A percentile compares a stretch with the other conserved stretches of the same genome.
These are phyloP conservation scores for Rhincodon typus DNA, from an alignment of 2,797 vertebrate genomes.

Conservation along the genomic window DNA sequence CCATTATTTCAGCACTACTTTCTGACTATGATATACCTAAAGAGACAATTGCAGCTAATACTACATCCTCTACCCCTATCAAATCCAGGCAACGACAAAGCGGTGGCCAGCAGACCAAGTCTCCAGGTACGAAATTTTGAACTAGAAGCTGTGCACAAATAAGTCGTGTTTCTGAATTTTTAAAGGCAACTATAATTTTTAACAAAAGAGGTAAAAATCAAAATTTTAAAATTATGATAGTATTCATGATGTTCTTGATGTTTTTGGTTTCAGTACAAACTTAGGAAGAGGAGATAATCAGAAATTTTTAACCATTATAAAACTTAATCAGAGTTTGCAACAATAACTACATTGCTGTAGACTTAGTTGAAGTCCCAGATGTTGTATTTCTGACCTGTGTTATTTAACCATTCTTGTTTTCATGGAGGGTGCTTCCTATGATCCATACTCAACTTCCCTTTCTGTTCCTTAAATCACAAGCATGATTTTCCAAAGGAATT, in stretches of 20 bases:
- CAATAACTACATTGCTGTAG: no score
- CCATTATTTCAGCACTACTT: constrained; percentile 37
- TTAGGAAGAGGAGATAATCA: not conserved
- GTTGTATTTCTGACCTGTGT: not conserved
- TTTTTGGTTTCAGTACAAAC: not conserved
- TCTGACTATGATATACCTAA: constrained; percentile 31
- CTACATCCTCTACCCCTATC: constrained; percentile 43
- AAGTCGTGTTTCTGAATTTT: not conserved
- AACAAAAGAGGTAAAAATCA: not conserved
- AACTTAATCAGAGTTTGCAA: not conserved
- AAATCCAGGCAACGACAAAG: constrained; percentile 47
- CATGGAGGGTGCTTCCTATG: not conserved
- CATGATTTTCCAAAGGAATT: not conserved
- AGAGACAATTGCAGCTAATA: constrained; percentile 28
- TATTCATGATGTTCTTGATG: not conserved
- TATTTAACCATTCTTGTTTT: not conserved
- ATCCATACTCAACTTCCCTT: not conserved
- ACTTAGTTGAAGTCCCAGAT: not conserved
- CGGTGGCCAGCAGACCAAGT: constrained; percentile 44
- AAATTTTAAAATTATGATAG: no score
- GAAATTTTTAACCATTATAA: not conserved
- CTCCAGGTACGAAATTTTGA: constrained; percentile 47
- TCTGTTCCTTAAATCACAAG: not conserved
- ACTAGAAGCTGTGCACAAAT: not conserved
- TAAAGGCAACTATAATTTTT: not conserved